Evolutionary conservation across 2,113 vertebrate genomes (phyloP).

Genomic region (Colaptes auratus): DNA sequence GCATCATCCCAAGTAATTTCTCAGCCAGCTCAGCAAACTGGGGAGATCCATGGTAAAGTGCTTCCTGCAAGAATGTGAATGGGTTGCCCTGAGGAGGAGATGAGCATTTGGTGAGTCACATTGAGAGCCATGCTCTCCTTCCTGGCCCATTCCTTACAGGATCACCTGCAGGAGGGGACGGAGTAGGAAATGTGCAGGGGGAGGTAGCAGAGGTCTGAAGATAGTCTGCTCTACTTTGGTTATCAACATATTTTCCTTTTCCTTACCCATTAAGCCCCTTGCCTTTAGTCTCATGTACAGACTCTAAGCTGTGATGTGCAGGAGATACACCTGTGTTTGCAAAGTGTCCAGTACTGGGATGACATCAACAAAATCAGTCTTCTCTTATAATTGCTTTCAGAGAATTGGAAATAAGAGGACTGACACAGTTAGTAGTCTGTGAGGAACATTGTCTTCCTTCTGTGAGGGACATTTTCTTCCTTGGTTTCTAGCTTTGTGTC

Average conservation of each 20-base stretch:
- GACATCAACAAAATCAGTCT: not conserved
- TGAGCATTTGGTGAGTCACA: not conserved
- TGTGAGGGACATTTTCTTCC: not conserved
- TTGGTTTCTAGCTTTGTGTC: not conserved
- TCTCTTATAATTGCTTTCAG: not conserved
- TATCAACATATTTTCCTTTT: not conserved
- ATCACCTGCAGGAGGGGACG: not conserved
- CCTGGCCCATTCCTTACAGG: not conserved
- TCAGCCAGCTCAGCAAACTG: not conserved
- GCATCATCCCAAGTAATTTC: not conserved
- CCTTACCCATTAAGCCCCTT: not conserved
- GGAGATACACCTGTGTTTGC: not conserved
- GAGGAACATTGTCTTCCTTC: not conserved
- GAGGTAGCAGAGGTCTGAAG: not conserved
- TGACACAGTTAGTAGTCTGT: not conserved
- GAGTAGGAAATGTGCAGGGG: not conserved
- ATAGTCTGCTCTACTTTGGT: not conserved
- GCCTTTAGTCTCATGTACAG: not conserved
- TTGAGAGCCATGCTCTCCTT: not conserved
- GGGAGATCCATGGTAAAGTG: not conserved
- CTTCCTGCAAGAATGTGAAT: not conserved
- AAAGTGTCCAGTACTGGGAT: not conserved
- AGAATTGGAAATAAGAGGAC: not conserved
- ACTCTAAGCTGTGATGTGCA: not conserved
- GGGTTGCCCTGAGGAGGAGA: not conserved